Base-by-base conservation (phyloP, 2,888 invertebrate genomes). In the Bibio marci region DNA sequence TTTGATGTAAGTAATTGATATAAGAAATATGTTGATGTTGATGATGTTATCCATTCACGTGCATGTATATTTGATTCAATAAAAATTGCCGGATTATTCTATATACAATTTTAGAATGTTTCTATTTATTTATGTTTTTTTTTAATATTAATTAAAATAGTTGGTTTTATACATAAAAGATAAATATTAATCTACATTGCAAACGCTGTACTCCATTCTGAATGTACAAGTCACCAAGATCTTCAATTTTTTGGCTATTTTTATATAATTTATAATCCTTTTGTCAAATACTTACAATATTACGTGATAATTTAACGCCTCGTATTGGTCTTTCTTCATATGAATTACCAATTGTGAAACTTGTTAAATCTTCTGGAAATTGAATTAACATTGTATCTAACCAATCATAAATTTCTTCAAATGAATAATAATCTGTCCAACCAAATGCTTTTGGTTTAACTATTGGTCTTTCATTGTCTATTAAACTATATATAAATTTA, bases 11-110 rank as follows among this genome's bases (percentile, higher is more conserved):
- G 56, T 14, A 83, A 57, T 54, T 79, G 67, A 46, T 80, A 73
- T 19, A 83, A 70, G 37, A 82, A 68, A 60, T 72, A 79, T 0
- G 76, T 71, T 0, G 73, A 71, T 0, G 73, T 71, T 0, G 80
- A 76, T 1, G 78, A 75, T 1, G 78, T 68, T 18, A 80, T 77
- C 80, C 80, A 80, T 59, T 81, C 80, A 33, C 79, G 63, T 1
- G 73, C 62, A 49, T 74, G 74, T 27, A 74, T 70, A 36, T 73
- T 75, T 31, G 70, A 69, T 60, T 78, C 78, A 11, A 77, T 64
- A 56, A 77, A 73, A 8, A 71, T 69, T 15, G 65, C 66, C 42
- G 69, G 62, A 55, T 72, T 60, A 46, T 65, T 55, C 28, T 46
- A 19, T 18, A 14, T n/a, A n/a, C n/a, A n/a, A n/a, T n/a, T n/a